phyloP scores from a whole-genome alignment of 2,113 vertebrate species.

The Mormyrus iriodes region DNA sequence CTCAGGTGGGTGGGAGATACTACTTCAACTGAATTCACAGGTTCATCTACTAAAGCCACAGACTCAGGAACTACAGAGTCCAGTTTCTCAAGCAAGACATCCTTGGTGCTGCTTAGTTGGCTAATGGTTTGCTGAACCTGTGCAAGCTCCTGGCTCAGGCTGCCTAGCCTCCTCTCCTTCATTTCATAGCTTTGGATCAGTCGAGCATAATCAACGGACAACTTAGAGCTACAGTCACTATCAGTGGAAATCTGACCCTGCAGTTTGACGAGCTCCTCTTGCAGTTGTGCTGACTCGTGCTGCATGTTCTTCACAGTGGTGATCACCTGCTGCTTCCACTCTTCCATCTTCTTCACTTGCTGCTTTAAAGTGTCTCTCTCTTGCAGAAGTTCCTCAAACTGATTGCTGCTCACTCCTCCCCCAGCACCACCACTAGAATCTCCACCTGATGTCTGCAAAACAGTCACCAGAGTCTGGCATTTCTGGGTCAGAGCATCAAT shows the following conservation, averaged over 20 bases:
- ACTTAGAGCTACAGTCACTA: slow-evolving; percentile 75
- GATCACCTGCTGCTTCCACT: slow-evolving; percentile 97
- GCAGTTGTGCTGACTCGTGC: slow-evolving; percentile 90
- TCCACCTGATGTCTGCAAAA: slow-evolving; percentile 71
- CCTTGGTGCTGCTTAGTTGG: slow-evolving; percentile 80
- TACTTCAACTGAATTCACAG: slow-evolving; percentile 14
- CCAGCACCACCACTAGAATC: slow-evolving; percentile 44
- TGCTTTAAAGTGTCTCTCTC: slow-evolving; percentile 88
- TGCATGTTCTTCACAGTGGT: slow-evolving; percentile 97
- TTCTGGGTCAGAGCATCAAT: slow-evolving; percentile 93
- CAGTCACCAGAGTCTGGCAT: slow-evolving; percentile 85
- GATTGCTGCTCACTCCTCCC: slow-evolving; percentile 85
- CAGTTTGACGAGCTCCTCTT: slow-evolving; percentile 83
- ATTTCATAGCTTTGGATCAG: slow-evolving; percentile 89
- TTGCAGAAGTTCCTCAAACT: slow-evolving; percentile 91
- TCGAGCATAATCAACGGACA: slow-evolving; percentile 82
- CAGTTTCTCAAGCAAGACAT: slow-evolving; percentile 81
- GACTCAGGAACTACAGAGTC: slow-evolving; percentile 58
- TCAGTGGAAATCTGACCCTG: slow-evolving; percentile 80
- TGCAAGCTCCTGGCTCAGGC: slow-evolving; percentile 77
- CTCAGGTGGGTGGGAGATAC: background rate
- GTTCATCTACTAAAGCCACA: background rate
- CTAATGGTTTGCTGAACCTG: slow-evolving; percentile 87
- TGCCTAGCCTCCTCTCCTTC: slow-evolving; percentile 79
- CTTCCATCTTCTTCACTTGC: slow-evolving; percentile 97